These are phyloP conservation scores for Dicyrtoma fusca DNA, from an alignment of 2,888 invertebrate species.

Conservation along the genomic window DNA sequence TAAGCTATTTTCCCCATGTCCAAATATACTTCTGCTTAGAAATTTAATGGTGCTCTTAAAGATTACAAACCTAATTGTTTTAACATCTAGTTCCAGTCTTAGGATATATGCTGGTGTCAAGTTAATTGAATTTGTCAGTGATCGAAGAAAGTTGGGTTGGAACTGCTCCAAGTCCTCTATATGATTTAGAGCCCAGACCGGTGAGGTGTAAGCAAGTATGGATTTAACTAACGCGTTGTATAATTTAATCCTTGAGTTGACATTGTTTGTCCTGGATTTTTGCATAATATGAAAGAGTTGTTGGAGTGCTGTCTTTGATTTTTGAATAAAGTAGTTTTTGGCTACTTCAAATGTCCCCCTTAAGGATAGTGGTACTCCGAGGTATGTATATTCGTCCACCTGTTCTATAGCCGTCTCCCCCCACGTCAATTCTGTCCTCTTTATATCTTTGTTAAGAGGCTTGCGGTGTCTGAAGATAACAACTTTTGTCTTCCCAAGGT, in stretches of 20 bases:
- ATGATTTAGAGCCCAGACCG: too few species aligned
- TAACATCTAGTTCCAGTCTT: too few species aligned
- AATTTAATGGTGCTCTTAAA: too few species aligned
- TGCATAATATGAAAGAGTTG: neutral
- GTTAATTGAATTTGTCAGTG: too few species aligned
- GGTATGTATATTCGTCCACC: conserved; percentile 7
- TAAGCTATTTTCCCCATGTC: too few species aligned
- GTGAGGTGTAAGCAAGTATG: neutral
- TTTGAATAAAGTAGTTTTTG: neutral
- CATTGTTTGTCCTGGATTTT: neutral
- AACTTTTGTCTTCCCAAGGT: too few species aligned
- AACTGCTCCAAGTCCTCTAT: too few species aligned
- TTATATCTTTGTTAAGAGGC: neutral
- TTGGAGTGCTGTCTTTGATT: neutral
- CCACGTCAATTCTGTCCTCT: neutral
- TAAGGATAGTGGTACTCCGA: neutral
- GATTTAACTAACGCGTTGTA: neutral
- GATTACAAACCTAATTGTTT: too few species aligned
- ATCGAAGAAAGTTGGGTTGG: too few species aligned
- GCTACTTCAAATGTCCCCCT: neutral
- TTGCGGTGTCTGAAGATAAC: neutral
- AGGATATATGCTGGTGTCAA: too few species aligned
- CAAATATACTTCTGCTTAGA: too few species aligned
- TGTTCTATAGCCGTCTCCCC: neutral
- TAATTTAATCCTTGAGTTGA: neutral